A percentile compares a stretch with the other conserved stretches of the same genome.
Conservation (phyloP, 1,140 invertebrate species). For the Temnothorax nylanderi region DNA sequence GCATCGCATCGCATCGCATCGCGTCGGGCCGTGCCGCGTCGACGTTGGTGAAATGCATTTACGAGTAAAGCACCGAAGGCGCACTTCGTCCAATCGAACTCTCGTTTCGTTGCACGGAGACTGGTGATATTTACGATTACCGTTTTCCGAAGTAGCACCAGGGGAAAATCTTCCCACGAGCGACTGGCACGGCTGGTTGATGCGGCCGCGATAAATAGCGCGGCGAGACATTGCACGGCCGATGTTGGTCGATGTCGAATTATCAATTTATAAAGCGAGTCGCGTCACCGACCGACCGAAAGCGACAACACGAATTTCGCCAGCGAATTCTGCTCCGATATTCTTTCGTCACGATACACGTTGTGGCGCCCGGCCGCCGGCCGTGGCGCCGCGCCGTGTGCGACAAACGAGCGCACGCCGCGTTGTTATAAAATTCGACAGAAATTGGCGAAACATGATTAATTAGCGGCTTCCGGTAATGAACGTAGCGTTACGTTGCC, state of each 20-base stretch:
- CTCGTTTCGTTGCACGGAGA: conserved; percentile 8
- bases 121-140: conserved; percentile 54
- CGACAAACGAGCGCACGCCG: conserved; percentile 43
- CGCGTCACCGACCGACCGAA: background rate
- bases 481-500: conserved; percentile 59
- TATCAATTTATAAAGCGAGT: conserved; percentile 60
- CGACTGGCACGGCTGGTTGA: background rate
- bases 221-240: background rate
- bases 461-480: conserved; percentile 68
- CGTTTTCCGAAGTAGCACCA: background rate
- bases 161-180: conserved; percentile 18
- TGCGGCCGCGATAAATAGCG: conserved; percentile 34
- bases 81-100: conserved; percentile 65
- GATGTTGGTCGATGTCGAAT: conserved; percentile 29
- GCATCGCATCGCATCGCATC: background rate
- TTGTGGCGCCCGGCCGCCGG: background rate
- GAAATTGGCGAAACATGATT: conserved; percentile 65
- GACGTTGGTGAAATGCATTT: conserved; percentile 35
- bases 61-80: conserved; percentile 4
- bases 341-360: conserved; percentile 20
- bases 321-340: background rate
- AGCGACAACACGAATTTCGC: background rate
- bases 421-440: conserved; percentile 66
- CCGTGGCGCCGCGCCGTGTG: conserved; percentile 47
- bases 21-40: background rate